phyloP scores from a whole-genome alignment of 2,888 invertebrate genomes.

The Drosophila nr. fundita region DNA sequence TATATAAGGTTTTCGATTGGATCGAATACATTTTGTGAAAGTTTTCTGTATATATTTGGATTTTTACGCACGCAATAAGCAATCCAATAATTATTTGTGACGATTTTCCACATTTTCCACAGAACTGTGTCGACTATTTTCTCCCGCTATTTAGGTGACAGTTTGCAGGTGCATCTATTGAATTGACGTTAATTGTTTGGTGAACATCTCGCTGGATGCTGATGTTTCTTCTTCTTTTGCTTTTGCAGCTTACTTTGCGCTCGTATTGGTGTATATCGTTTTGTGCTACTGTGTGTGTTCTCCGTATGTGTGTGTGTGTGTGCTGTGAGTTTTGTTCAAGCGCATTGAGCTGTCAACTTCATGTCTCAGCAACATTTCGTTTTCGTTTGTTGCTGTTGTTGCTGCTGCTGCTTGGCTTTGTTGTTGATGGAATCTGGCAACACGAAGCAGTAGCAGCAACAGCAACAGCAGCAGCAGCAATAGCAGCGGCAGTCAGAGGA shows the following conservation, averaged over 20 bases:
- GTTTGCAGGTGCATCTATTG: conserved; percentile 38
- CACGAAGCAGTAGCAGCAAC: conserved; percentile 50
- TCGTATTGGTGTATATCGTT: conserved; percentile 40
- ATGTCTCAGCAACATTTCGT: conserved; percentile 82
- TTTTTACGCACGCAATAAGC: background rate
- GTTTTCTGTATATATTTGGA: no score
- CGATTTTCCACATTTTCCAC: background rate
- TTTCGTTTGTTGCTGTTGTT: conserved; percentile 70
- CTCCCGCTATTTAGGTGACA: background rate
- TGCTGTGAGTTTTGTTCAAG: conserved; percentile 78
- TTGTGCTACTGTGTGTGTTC: conserved; percentile 12
- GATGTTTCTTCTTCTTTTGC: conserved; percentile 48
- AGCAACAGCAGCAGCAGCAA: conserved; percentile 30
- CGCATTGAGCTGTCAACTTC: conserved; percentile 84
- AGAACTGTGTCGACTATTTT: background rate
- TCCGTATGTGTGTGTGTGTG: conserved; percentile 8
- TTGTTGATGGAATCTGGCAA: conserved; percentile 77
- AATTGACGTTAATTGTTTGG: conserved; percentile 37
- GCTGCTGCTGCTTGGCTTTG: conserved; percentile 57
- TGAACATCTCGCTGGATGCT: conserved; percentile 25
- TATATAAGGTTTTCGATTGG: background rate
- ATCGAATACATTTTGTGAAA: background rate
- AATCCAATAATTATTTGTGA: background rate
- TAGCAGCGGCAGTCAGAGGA: conserved; percentile 32
- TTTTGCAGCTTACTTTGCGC: conserved; percentile 50